Base-by-base conservation (phyloP, 2,888 invertebrate species). In the Drosophila setosimentum region DNA sequence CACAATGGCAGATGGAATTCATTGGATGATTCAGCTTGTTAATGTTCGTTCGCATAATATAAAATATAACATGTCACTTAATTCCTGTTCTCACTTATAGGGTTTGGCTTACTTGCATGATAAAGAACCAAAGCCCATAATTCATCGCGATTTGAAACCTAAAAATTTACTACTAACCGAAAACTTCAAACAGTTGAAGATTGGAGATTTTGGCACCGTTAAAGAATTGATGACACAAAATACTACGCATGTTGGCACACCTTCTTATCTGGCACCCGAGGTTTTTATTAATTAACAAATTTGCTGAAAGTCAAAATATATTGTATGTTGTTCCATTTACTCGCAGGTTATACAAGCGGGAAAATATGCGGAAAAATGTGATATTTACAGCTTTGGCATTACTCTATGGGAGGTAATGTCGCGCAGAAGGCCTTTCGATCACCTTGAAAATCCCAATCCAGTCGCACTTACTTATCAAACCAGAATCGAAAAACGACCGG, bases 121-220 rank as follows among this genome's bases (percentile, higher is more conserved):
- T 24, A 45, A 27, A 18, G 2, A 30, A 30, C 58, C 63, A 18
- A 35, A 3, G 2, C 13, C 37, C 2, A 59, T 8, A 13, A 45
- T 67, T 18, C 74, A 74, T 58, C 73, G 74, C 2, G 74, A 74
- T 37, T 42, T 74, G 16, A 74, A 74, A 32, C 48, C 73, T 2
- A 8, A 57, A 1, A 74, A 74, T 29, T 32, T 74, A 10, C 32
- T 74, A 11, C 57, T 74, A 8, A 24, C 51, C 6, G 11, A 49
- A 7, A 51, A 53, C 0, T 64, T 49, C 24, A 10, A 7, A 11
- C 35, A 7, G 2, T 37, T 73, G 2, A 68, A 74, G 30, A 73
- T 74, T 24, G 8, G 8, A 37, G n/a, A 42, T 11, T 42, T 42
- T 42, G 42, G 42, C 42, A 11, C n/a, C 5, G 42, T 21, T 1